A percentile compares a stretch with the other conserved stretches of the same genome.
Conservation (phyloP, 2,888 invertebrate genomes). For the Chalcosyrphus nemorum region DNA sequence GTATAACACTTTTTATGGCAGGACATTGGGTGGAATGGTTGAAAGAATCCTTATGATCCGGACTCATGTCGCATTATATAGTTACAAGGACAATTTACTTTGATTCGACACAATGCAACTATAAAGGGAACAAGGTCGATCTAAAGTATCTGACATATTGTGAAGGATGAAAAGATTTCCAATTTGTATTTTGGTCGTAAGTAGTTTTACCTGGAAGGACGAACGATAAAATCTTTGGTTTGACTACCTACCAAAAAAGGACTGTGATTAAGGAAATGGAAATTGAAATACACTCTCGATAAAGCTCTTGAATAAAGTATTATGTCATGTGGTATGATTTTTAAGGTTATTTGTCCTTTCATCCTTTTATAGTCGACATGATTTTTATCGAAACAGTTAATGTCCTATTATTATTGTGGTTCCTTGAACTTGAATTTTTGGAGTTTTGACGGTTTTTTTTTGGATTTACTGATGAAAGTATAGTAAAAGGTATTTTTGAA, state of each 20-base stretch:
- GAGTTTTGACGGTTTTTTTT: too few species aligned
- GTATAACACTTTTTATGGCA: slow-evolving; percentile 5
- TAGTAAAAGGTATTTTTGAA: too few species aligned
- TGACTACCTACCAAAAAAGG: neutral
- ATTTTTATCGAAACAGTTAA: too few species aligned
- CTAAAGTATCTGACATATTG: neutral
- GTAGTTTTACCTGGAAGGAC: neutral
- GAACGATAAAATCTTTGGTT: neutral
- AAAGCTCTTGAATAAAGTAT: neutral
- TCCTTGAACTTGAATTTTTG: too few species aligned
- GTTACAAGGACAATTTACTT: neutral
- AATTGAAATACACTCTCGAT: neutral
- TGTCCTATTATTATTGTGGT: too few species aligned
- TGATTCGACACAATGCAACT: neutral
- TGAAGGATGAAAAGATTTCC: neutral
- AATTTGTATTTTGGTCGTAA: neutral
- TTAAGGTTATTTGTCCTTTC: neutral
- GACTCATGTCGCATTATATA: neutral
- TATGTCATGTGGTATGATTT: neutral
- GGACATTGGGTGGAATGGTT: neutral
- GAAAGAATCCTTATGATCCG: neutral
- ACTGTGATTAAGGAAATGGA: neutral
- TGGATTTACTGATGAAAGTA: too few species aligned
- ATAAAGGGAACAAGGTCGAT: neutral
- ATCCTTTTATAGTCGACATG: too few species aligned